Percentiles rank a stretch among this genome's conserved stretches.
These are phyloP conservation scores for Phataginus tetradactyla DNA, from an alignment of 2,797 vertebrate species.

Conservation along the genomic window DNA sequence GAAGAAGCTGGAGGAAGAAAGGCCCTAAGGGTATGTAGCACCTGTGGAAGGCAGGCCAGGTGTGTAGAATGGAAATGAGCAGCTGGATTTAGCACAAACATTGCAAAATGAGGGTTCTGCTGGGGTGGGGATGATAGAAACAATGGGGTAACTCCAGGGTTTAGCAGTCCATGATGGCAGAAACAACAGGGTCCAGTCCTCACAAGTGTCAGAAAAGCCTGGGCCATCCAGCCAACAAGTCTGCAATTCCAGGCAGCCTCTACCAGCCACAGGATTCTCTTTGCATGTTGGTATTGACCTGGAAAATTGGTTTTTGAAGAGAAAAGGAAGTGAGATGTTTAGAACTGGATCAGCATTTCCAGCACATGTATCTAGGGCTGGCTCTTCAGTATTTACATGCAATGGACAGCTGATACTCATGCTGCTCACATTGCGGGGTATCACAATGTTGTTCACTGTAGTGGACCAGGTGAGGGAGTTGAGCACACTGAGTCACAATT, in stretches of 20 bases:
- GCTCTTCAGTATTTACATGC: constrained; percentile 48
- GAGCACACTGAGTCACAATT: background rate
- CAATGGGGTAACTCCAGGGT: background rate
- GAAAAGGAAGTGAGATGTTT: constrained; percentile 62
- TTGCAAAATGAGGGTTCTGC: background rate
- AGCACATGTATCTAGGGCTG: background rate
- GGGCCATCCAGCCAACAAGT: background rate
- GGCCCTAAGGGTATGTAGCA: background rate
- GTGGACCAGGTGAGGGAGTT: background rate
- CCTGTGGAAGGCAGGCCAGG: background rate
- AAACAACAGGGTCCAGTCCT: background rate
- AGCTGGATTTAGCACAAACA: background rate
- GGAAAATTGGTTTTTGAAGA: constrained; percentile 60
- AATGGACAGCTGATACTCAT: constrained; percentile 10
- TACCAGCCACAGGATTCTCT: background rate
- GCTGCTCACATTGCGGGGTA: background rate
- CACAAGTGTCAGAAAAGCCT: background rate
- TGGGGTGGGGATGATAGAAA: background rate
- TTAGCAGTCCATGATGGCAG: background rate
- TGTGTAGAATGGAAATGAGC: background rate
- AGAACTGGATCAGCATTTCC: constrained; percentile 55
- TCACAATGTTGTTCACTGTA: background rate
- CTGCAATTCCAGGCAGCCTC: background rate
- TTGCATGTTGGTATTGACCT: constrained; percentile 39
- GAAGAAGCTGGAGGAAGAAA: background rate